Percentiles rank a stretch among this genome's conserved stretches.
Conservation (phyloP, 2,113 vertebrate genomes). For the Ctenodactylus gundi region DNA sequence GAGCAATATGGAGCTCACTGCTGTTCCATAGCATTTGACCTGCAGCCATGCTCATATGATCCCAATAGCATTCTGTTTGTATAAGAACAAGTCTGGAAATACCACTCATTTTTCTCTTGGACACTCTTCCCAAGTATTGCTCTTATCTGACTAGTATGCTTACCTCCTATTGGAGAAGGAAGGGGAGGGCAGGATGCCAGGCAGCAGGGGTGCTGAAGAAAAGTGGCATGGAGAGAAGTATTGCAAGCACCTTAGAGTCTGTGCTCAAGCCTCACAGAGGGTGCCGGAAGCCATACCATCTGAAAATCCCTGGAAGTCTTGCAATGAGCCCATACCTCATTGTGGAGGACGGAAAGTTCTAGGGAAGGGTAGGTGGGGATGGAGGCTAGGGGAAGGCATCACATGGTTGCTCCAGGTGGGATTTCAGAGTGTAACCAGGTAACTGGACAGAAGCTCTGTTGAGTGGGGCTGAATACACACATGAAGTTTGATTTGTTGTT, state of each 20-base stretch:
- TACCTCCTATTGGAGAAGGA: not conserved
- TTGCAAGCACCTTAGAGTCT: not conserved
- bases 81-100: not conserved
- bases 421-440: fast-evolving
- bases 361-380: not conserved
- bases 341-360: not conserved
- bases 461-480: too few relatives aligned
- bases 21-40: too few relatives aligned
- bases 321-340: not conserved
- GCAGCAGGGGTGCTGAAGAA: too few relatives aligned
- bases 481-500: not conserved
- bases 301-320: not conserved
- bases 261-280: not conserved
- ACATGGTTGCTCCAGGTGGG: not conserved
- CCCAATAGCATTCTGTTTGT: fast-evolving
- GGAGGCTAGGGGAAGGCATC: not conserved
- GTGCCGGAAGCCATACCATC: not conserved
- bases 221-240: not conserved
- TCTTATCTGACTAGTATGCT: not conserved
- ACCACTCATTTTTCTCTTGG: not conserved
- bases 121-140: not conserved
- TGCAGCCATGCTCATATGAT: too few relatives aligned
- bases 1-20: too few relatives aligned
- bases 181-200: not conserved
- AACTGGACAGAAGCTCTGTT: not conserved